Conservation (phyloP, 2,113 vertebrate species). For the Edolisoma coerulescens region DNA sequence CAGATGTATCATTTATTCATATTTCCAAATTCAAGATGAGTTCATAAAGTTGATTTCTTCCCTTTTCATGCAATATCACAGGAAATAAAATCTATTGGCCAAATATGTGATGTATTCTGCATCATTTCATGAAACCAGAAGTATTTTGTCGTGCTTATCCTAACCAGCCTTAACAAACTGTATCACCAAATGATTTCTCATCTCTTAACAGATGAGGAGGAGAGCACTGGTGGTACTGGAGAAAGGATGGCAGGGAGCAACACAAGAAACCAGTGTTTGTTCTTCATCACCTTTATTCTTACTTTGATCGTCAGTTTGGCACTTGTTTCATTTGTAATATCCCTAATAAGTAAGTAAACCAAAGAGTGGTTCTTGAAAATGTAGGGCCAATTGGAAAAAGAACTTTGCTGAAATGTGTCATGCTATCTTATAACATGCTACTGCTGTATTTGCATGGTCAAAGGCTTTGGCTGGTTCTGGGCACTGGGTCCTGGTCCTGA, state of each 20-base stretch:
- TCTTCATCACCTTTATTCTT: conserved; percentile 61
- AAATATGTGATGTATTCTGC: not conserved
- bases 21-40: not conserved
- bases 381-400: not conserved
- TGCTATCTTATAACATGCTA: not conserved
- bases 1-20: not conserved
- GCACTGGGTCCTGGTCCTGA: not conserved
- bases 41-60: not conserved
- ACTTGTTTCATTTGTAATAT: conserved; percentile 73
- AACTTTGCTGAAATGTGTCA: not conserved
- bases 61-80: not conserved
- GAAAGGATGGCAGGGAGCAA: not conserved
- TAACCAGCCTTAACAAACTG: not conserved
- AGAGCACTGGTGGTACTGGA: not conserved
- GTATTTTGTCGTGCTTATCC: not conserved
- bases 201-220: conserved; percentile 48
- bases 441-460: not conserved
- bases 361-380: not conserved
- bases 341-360: conserved; percentile 73
- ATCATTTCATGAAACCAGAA: not conserved
- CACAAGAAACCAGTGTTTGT: conserved; percentile 20
- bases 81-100: not conserved
- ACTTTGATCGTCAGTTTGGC: conserved; percentile 65
- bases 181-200: not conserved
- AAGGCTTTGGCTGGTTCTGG: not conserved